These are phyloP conservation scores for Laspeyria flexula DNA, from an alignment of 2,888 invertebrate species.

Conservation along the genomic window DNA sequence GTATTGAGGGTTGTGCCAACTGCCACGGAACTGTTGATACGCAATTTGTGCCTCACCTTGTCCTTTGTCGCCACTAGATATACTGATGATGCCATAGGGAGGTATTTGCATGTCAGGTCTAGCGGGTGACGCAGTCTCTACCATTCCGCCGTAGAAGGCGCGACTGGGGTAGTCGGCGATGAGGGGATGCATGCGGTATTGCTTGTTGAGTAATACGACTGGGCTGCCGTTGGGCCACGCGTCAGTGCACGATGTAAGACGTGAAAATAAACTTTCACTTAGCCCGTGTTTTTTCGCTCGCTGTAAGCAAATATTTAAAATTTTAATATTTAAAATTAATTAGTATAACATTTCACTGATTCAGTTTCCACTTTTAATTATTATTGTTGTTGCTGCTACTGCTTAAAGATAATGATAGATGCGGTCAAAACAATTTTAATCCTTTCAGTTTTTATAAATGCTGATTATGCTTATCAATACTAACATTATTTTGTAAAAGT, in stretches of 20 bases:
- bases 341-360: no score
- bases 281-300: slow-evolving; percentile 89
- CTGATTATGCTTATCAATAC: no score
- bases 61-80: slow-evolving; percentile 70
- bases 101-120: slow-evolving; percentile 56
- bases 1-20: no score
- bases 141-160: slow-evolving; percentile 88
- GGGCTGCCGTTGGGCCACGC: slow-evolving; percentile 65
- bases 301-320: slow-evolving; percentile 62
- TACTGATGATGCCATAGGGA: slow-evolving; percentile 65
- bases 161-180: slow-evolving; percentile 93
- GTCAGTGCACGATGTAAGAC: slow-evolving; percentile 88
- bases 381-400: no score
- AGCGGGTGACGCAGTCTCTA: slow-evolving; percentile 65
- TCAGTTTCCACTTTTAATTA: no score
- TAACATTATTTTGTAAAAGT: no score
- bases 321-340: no score
- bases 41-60: slow-evolving; percentile 56
- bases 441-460: no score
- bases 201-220: slow-evolving; percentile 86
- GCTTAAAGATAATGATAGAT: no score
- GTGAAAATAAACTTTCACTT: slow-evolving; percentile 91
- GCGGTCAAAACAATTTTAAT: no score
- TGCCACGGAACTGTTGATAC: no score
- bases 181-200: slow-evolving; percentile 95